Evolutionary conservation across 2,888 invertebrate genomes (phyloP).

Genomic region (Dusona sp.): DNA sequence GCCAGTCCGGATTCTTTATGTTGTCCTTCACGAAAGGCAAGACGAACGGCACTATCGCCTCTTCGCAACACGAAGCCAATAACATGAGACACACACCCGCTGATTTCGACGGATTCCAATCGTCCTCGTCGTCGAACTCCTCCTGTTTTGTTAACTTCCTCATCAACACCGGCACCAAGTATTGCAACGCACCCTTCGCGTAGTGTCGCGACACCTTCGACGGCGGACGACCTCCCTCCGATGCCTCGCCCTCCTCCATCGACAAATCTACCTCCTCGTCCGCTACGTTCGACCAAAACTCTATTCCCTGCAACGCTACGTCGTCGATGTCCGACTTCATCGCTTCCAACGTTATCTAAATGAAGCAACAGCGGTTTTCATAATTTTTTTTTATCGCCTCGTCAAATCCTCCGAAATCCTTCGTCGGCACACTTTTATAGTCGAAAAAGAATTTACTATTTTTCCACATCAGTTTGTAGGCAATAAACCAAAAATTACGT

Average conservation of each 20-base stretch:
- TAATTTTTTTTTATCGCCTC: not conserved
- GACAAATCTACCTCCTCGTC: slow-evolving; percentile 99
- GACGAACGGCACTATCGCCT: slow-evolving; percentile 97
- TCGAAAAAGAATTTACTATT: too few relatives aligned
- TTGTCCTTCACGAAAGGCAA: slow-evolving; percentile 98
- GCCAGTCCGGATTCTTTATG: slow-evolving; percentile 97
- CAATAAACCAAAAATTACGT: too few relatives aligned
- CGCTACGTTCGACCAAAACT: slow-evolving; percentile 99
- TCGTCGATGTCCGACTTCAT: slow-evolving; percentile 99
- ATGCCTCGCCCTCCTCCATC: slow-evolving; percentile 97
- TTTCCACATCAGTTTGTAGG: too few relatives aligned
- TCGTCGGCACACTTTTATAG: not conserved
- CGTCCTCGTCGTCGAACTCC: slow-evolving; percentile 98
- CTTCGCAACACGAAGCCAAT: slow-evolving; percentile 98
- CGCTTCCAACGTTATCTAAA: slow-evolving; percentile 96
- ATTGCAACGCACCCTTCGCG: slow-evolving; percentile 98
- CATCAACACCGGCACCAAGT: slow-evolving; percentile 96
- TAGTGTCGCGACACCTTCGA: slow-evolving; percentile 97
- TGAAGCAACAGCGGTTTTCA: not conserved
- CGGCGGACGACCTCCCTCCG: slow-evolving; percentile 97
- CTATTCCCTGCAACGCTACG: slow-evolving; percentile 98
- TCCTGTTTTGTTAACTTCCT: slow-evolving; percentile 98
- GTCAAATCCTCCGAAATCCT: not conserved
- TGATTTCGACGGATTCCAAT: slow-evolving; percentile 99
- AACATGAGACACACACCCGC: slow-evolving; percentile 99